These are phyloP conservation scores for Oreochromis aureus DNA, from an alignment of 2,113 vertebrate genomes.

Conservation along the genomic window DNA sequence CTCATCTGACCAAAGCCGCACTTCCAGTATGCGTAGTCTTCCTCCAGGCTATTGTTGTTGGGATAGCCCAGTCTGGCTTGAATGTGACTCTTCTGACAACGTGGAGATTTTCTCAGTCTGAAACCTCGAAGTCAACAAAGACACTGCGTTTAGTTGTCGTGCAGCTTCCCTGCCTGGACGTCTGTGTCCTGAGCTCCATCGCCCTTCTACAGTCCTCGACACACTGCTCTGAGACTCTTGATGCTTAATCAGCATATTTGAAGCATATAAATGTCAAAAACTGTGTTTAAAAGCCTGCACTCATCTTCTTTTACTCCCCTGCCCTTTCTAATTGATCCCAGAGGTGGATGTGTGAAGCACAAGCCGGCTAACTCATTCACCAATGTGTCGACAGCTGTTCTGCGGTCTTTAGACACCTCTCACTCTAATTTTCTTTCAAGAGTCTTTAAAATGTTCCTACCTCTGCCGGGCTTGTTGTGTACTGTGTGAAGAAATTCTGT, in stretches of 20 bases:
- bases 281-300: neutral
- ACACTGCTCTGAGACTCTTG: neutral
- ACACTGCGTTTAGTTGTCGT: neutral
- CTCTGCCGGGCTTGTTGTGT: accelerated
- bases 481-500: neutral
- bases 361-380: neutral
- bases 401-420: neutral
- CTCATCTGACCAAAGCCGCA: neutral
- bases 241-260: conserved; percentile 2
- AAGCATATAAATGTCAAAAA: neutral
- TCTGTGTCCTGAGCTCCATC: neutral
- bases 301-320: neutral
- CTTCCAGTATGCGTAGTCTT: neutral
- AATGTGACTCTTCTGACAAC: neutral
- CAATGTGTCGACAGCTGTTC: neutral
- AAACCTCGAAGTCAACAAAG: neutral
- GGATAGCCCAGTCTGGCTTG: neutral
- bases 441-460: neutral
- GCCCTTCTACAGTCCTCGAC: neutral
- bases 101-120: neutral
- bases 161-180: neutral
- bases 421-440: neutral
- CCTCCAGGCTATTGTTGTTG: neutral
- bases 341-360: conserved; percentile 3
- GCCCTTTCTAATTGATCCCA: conserved; percentile 37